A percentile compares a stretch with the other conserved stretches of the same genome.
phyloP scores from a whole-genome alignment of 1,140 invertebrate genomes.

The Homalodisca vitripennis region DNA sequence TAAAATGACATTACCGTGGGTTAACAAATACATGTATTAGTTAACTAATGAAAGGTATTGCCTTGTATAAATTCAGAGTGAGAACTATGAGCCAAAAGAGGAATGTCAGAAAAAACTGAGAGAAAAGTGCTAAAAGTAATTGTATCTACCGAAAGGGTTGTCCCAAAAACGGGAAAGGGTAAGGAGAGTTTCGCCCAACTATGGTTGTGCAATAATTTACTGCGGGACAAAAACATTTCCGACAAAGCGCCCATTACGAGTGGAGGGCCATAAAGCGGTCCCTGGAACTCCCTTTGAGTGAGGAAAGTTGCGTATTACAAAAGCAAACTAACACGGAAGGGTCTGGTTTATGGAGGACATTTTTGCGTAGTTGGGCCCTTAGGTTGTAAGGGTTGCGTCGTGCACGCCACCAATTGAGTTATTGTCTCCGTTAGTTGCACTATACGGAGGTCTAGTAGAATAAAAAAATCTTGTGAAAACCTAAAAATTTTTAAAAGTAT shows the following conservation, averaged over 20 bases:
- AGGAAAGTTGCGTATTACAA: background rate
- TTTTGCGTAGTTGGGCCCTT: background rate
- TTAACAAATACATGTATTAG: too few species aligned
- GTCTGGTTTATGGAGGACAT: background rate
- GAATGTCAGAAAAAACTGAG: background rate
- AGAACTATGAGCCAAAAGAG: background rate
- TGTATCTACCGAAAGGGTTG: background rate
- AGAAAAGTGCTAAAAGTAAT: background rate
- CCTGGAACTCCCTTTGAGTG: background rate
- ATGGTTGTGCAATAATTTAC: background rate
- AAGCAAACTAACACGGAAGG: background rate
- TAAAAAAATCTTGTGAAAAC: too few species aligned
- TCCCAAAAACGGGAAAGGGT: background rate
- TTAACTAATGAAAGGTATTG: too few species aligned
- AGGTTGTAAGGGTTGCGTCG: background rate
- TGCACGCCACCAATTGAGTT: too few species aligned
- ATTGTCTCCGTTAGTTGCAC: too few species aligned
- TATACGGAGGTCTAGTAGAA: too few species aligned
- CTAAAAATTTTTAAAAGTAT: too few species aligned
- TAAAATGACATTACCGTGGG: too few species aligned
- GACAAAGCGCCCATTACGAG: background rate
- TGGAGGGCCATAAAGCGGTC: background rate
- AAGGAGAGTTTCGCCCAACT: background rate
- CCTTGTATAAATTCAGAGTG: too few species aligned
- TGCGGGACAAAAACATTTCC: background rate